Base-by-base conservation (phyloP, 2,113 vertebrate species). In the Dinomys branickii region DNA sequence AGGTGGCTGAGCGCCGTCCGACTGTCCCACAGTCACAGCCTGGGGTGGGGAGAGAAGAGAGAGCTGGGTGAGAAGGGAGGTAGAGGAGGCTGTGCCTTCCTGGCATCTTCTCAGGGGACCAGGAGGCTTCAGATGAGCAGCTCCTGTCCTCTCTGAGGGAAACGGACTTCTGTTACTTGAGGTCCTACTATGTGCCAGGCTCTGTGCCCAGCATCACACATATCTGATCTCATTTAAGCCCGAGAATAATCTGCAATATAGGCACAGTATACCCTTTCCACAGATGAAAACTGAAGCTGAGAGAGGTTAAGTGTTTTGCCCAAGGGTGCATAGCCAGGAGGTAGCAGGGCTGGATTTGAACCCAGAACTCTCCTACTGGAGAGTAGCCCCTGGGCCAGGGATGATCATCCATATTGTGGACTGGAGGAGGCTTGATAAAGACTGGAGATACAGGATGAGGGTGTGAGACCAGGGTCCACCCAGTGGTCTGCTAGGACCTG, bases 11-110 rank as follows among this genome's bases (percentile, higher is more conserved):
- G 65, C 93, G 98, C 98, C 96, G 10, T 99, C 98, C 98, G 97
- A 87, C 88, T 81, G 96, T 98, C 98, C 97, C 96, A 97, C 90
- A 54, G 96, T 99, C 99, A 99, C 99, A 99, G 99, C 99, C 99
- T 99, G 95, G 30, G 97, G 94, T 24, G 2, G 52, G 98, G 88
- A 98, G 89, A 96, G 91, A 86, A 97, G 94, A 97, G 96, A 98
- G 84, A 82, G 50, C 52, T 11, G 1, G 30, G 63, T n/a, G 58
- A 95, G 69, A 52, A 33, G 61, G 26, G 61, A 80, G 41, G 0
- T 0, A 33, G 83, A 35, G 1, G 26, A 0, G 58, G 47, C 17
- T 54, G n/a, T 0, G 33, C 0, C 3, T 2, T 58, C 85, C 44
- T 89, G 47, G 63, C 2, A 0, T 17, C 16, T 41, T 78, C 61